Base-by-base conservation (phyloP, 92 coral and sea anemone genomes). In the Blastomussa wellsi region DNA sequence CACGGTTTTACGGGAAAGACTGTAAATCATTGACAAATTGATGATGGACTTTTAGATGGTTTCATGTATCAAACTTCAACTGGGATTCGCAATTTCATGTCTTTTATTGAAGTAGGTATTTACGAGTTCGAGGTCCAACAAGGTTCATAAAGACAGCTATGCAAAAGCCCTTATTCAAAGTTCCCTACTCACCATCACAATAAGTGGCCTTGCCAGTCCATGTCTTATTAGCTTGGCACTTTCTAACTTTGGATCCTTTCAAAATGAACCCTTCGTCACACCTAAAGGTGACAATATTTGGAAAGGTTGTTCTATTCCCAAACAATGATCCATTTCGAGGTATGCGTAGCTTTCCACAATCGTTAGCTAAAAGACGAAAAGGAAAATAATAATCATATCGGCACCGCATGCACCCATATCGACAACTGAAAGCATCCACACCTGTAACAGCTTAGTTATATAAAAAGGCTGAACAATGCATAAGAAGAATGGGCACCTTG, bases 191-290 rank as follows among this genome's bases (percentile, higher is more conserved):
- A 85, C 88, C 88, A 55, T 85, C 36, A 72, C 88, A 85, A 77
- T 9, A 24, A 7, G 86, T 28, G 3, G 49, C 20, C 0, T 48
- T 28, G 17, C 93, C 93, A 65, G 73, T 73, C 93, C 93, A 90
- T 42, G 76, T 78, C 62, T 87, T 84, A 77, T 77, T 90, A 33
- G 93, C 72, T 38, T 35, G 78, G 74, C 94, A 91, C 6, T 76
- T 53, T 16, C 93, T 24, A 15, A 64, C 35, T 12, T 59, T 31
- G 44, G 95, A 86, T 20, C 98, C 98, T 19, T 71, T 82, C 19
- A 79, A 77, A 37, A 84, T 86, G 39, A 90, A 94, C 17, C 95
- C 91, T 29, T 79, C 71, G 6, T 83, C 83, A 57, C 88, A 92
- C 38, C 64, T 68, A 65, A 83, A 87, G 22, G 38, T 80, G 22